These are phyloP conservation scores for Gisinianus flammeolus DNA, from an alignment of 2,888 invertebrate species.

Conservation along the genomic window DNA sequence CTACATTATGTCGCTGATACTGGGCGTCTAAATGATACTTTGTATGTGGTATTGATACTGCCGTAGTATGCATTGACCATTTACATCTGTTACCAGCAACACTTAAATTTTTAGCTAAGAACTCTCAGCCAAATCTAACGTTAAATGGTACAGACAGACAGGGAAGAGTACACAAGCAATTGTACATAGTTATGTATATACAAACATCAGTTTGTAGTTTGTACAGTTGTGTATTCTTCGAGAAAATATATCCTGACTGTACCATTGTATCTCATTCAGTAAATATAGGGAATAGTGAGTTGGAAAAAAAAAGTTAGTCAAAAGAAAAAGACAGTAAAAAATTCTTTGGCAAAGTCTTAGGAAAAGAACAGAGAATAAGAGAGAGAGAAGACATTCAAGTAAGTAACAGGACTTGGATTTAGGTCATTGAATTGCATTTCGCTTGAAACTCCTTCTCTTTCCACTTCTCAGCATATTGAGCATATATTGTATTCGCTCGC, in stretches of 20 bases:
- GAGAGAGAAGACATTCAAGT: slow-evolving; percentile 29
- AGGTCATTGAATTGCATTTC: slow-evolving; percentile 52
- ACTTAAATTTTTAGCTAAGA: background rate
- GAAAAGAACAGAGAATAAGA: slow-evolving; percentile 13
- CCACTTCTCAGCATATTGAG: slow-evolving; percentile 2
- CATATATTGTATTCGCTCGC: background rate
- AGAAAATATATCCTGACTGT: background rate
- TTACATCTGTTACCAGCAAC: background rate
- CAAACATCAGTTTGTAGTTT: background rate
- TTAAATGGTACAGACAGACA: background rate
- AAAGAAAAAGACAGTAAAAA: slow-evolving; percentile 39
- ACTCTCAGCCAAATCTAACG: no score
- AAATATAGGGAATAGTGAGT: background rate
- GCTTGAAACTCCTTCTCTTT: slow-evolving; percentile 20
- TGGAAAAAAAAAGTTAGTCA: background rate
- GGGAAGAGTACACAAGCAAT: no score
- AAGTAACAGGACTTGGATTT: slow-evolving; percentile 59
- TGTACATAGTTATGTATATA: no score
- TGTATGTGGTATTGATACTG: background rate
- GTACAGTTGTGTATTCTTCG: no score
- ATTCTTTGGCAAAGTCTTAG: slow-evolving; percentile 37
- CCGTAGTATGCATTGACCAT: background rate
- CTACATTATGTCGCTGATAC: slow-evolving; percentile 14
- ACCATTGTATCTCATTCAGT: background rate
- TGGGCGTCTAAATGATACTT: background rate